phyloP scores from a whole-genome alignment of 2,888 invertebrate species.

The Stenodera caucasica region DNA sequence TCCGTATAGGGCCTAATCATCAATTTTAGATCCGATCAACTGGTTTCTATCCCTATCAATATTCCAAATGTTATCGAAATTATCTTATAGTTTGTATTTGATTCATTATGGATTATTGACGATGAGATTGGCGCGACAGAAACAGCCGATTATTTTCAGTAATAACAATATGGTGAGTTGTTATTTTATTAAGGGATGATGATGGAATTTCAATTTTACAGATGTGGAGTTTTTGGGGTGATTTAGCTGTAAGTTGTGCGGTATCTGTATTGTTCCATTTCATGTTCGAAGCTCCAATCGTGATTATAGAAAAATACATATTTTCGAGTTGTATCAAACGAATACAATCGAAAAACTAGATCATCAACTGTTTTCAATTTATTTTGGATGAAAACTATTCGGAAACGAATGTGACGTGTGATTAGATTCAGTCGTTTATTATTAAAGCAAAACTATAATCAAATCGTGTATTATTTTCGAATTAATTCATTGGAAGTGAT shows the following conservation, averaged over 20 bases:
- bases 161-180: constrained; percentile 22
- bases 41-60: constrained; percentile 56
- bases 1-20: constrained; percentile 22
- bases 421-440: too few species aligned
- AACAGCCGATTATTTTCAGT: constrained; percentile 15
- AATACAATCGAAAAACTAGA: too few species aligned
- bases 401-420: too few species aligned
- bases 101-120: constrained; percentile 46
- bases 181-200: too few species aligned
- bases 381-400: too few species aligned
- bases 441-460: too few species aligned
- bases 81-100: constrained; percentile 58
- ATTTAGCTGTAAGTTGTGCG: constrained; percentile 14
- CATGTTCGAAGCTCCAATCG: constrained; percentile 30
- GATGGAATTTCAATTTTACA: background rate
- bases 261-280: constrained; percentile 23
- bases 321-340: background rate
- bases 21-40: constrained; percentile 55
- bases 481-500: too few species aligned
- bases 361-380: too few species aligned
- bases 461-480: too few species aligned
- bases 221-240: constrained; percentile 21
- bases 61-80: constrained; percentile 58
- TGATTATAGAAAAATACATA: constrained; percentile 26
- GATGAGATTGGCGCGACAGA: constrained; percentile 12